Evolutionary conservation across 2,888 invertebrate species (phyloP), one percentile per base, ranked within the genome.

Genomic region (Campaea margaritaria): DNA sequence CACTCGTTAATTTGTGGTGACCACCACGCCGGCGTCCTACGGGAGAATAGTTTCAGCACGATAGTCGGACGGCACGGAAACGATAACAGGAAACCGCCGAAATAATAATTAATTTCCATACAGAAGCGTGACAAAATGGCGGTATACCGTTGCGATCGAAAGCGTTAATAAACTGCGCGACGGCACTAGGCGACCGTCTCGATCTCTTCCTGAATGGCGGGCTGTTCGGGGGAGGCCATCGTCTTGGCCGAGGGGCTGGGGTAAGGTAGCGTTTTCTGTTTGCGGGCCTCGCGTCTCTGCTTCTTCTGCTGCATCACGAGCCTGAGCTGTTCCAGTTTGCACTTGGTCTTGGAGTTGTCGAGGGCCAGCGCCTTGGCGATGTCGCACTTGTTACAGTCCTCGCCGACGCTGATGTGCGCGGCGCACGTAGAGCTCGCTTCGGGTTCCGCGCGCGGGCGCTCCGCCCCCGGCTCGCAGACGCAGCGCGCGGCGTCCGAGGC

Each of bases 241-340:
- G 97, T 96, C 93, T 98, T 98, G 93, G 84, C 74, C 14, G 87
- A 81, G 28, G 83, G 65, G 39, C 65, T 79, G 13, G 83, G 70
- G 67, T 96, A 96, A 9, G 96, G 96, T 48, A 94, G 85, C 2
- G 94, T 93, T 79, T 95, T 95, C 62, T 95, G 87, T 81, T 95
- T 95, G 56, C 96, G 94, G 43, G 96, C 96, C 75, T 97, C 96
- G 52, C 98, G 94, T 62, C 97, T 93, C 67, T 97, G 96, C 67
- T 97, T 95, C 75, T 97, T 94, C 84, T 98, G 97, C 73, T 97
- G 97, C 97, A 98, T 96, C 58, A 98, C 97, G 69, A 97, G 93
- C 69, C 97, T 95, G 53, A 98, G 91, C 68, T 97, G 96, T 78
- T 97, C 96, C 85, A 98, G 94, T 86, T 98, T 98, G 71, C 96